phyloP scores from a whole-genome alignment of 2,797 vertebrate species.

The Amazona finschi region DNA sequence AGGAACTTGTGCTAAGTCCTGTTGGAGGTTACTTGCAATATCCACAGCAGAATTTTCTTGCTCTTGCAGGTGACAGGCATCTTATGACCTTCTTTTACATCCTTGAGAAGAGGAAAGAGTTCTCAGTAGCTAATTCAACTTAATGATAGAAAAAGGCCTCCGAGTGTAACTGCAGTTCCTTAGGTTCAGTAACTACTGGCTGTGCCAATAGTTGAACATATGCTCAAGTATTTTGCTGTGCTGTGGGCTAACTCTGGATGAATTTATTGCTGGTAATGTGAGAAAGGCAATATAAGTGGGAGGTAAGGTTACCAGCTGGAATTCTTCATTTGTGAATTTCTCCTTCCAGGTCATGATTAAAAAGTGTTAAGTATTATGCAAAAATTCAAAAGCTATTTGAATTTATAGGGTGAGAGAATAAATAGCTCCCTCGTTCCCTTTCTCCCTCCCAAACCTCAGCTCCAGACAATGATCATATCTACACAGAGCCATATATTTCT shows the following conservation, averaged over 20 bases:
- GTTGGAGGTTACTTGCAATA: not conserved
- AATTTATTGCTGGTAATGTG: not conserved
- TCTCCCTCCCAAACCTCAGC: not conserved
- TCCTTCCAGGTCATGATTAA: not conserved
- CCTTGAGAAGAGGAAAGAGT: not conserved
- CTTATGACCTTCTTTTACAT: not conserved
- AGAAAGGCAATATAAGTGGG: not conserved
- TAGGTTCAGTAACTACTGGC: not conserved
- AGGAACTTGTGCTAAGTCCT: not conserved
- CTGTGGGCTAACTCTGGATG: not conserved
- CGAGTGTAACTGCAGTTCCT: not conserved
- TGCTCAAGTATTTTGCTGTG: not conserved
- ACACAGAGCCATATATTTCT: not conserved
- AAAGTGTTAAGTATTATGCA: not conserved
- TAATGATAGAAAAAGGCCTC: not conserved
- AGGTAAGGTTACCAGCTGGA: not conserved
- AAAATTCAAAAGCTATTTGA: not conserved
- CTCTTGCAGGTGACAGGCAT: not conserved
- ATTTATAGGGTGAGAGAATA: not conserved
- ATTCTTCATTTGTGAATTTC: not conserved
- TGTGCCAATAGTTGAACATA: not conserved
- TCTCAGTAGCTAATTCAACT: not conserved
- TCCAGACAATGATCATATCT: not conserved
- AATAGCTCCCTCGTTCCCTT: not conserved
- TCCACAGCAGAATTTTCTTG: not conserved